phyloP scores from a whole-genome alignment of 2,888 invertebrate species.

The Apeira syringaria region DNA sequence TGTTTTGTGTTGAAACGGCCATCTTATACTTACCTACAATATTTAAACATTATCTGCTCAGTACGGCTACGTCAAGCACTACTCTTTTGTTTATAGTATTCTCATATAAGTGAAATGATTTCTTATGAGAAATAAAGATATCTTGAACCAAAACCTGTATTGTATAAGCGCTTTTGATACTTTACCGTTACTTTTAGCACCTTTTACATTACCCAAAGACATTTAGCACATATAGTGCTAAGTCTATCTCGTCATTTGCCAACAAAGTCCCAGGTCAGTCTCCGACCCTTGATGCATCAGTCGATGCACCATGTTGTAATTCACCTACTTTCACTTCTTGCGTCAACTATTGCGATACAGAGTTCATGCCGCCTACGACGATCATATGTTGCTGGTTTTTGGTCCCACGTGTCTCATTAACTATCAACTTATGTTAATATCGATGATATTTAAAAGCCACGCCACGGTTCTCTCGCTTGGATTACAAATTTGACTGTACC shows the following conservation, averaged over 20 bases:
- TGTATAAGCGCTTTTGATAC: too few species aligned
- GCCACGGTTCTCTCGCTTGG: too few species aligned
- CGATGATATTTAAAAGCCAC: neutral
- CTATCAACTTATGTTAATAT: neutral
- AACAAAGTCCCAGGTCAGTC: constrained; percentile 36
- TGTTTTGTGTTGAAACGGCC: too few species aligned
- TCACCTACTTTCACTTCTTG: constrained; percentile 74
- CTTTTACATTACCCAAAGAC: neutral
- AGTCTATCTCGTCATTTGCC: constrained; percentile 23
- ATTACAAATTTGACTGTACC: too few species aligned
- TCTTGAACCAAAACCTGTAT: too few species aligned
- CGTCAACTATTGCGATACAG: constrained; percentile 58
- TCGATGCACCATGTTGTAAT: constrained; percentile 75
- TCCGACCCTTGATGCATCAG: constrained; percentile 65
- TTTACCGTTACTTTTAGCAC: too few species aligned
- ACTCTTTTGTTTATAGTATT: too few species aligned
- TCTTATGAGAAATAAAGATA: too few species aligned
- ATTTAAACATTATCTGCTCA: too few species aligned
- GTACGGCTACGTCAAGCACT: too few species aligned
- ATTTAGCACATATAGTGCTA: constrained; percentile 4
- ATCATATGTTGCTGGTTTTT: constrained; percentile 40
- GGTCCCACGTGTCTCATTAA: constrained; percentile 28
- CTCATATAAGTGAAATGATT: too few species aligned
- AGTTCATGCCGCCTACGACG: constrained; percentile 41
- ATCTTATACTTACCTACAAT: too few species aligned